Base-by-base conservation (phyloP, 64 coral and sea anemone genomes). In the Montipora sp. region DNA sequence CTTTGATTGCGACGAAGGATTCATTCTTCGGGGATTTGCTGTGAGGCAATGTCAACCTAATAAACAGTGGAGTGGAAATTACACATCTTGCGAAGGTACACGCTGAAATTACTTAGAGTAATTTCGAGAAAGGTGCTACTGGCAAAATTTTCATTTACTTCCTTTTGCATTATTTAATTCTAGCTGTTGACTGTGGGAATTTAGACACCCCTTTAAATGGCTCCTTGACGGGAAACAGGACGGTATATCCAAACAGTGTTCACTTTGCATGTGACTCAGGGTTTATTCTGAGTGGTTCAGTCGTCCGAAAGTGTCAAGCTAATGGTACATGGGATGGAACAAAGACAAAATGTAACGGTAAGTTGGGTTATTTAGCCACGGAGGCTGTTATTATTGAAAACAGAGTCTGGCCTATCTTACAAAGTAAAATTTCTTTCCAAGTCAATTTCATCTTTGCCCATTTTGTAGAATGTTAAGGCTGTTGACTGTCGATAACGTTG, bases 21-120 rank as follows among this genome's bases (percentile, higher is more conserved):
- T 84, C 51, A 85, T 5, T 13, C 74, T 50, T 16, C 53, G 19
- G 14, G 90, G 90, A 9, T 92, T 81, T 47, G 48, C 55, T 2
- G 16, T 48, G 7, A 67, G 90, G 36, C 36, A 59, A 13, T 92
- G 90, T 83, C 72, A 44, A 78, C 45, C 80, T 49, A 9, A 84
- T 77, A 70, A 80, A 75, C 44, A 8, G 5, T 94, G 92, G 92
- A 90, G 78, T 43, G 92, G 92, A 75, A 72, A 13, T 65, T 10
- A 65, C 23, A 78, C 87, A 48, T 74, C 55, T 20, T 94, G 92
- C 66, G 5, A 76, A 13, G 48, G 92, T 94, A 76, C 8, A 22
- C 14, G 18, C 11, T 1, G 15, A 5, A n/a, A 48, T 1, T 18
- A 47, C 21, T 14, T 11, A 68, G 15, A 12, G 5, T n/a, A 47